Conservation (phyloP, 2,797 vertebrate genomes). For the Amblyraja radiata region DNA sequence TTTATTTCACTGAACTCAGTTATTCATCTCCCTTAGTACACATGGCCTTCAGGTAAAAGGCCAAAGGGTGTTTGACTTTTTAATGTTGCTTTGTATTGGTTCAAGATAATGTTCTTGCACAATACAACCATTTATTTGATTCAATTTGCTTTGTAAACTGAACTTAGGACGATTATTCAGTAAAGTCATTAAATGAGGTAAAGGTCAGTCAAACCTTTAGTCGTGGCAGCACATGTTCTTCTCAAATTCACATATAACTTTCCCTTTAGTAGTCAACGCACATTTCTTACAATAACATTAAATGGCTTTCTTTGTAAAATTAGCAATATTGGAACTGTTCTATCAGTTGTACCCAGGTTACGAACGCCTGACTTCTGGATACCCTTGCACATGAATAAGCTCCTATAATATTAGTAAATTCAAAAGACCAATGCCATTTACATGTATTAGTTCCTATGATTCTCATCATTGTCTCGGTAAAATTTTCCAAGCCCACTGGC, state of each 20-base stretch:
- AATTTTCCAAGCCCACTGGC: too few species aligned
- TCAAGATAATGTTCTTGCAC: slow-evolving; percentile 27
- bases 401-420: too few species aligned
- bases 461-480: too few species aligned
- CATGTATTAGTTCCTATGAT: too few species aligned
- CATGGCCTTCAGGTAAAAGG: slow-evolving; percentile 15
- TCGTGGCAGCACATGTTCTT: not conserved
- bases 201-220: not conserved
- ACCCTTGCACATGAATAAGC: too few species aligned
- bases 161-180: not conserved
- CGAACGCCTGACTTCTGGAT: too few species aligned
- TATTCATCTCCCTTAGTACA: not conserved
- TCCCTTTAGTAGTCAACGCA: not conserved
- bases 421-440: too few species aligned
- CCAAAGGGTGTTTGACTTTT: not conserved
- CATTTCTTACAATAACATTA: not conserved
- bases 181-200: slow-evolving; percentile 3
- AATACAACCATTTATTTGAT: not conserved
- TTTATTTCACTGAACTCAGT: not conserved
- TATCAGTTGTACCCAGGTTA: not conserved
- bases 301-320: not conserved
- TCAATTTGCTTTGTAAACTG: not conserved
- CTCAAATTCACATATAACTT: not conserved
- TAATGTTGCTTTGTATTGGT: not conserved
- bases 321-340: not conserved